Percentiles rank a stretch among this genome's conserved stretches.
phyloP scores from a whole-genome alignment of 2,888 invertebrate genomes.

The Sthenelais limicola region DNA sequence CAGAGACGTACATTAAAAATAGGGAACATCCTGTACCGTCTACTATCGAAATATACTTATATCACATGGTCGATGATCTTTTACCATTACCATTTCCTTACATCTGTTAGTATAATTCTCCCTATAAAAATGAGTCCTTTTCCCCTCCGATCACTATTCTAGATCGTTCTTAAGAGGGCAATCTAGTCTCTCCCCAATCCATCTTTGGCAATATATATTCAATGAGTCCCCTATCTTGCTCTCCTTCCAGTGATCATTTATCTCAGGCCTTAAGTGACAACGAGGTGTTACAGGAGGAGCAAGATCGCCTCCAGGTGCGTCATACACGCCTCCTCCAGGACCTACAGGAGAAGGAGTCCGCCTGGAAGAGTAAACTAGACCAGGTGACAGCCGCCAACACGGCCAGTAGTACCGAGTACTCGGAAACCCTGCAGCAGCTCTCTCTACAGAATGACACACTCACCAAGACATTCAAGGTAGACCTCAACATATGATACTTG shows the following conservation, averaged over 20 bases:
- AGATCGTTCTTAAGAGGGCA: no score
- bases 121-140: no score
- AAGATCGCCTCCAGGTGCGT: conserved; percentile 63
- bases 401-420: conserved; percentile 56
- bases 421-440: conserved; percentile 65
- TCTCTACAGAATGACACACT: conserved; percentile 65
- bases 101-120: no score
- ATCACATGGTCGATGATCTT: no score
- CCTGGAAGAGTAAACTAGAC: conserved; percentile 62
- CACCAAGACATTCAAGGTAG: conserved; percentile 65
- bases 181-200: no score
- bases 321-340: conserved; percentile 67
- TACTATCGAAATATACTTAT: no score
- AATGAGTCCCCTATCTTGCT: no score
- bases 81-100: no score
- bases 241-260: conserved; percentile 61
- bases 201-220: no score
- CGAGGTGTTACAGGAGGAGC: conserved; percentile 68
- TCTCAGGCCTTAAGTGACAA: conserved; percentile 59
- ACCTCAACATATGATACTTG: not conserved
- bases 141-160: no score
- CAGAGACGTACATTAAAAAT: no score
- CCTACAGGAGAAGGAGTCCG: conserved; percentile 61
- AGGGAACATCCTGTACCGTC: no score
- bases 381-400: conserved; percentile 59